These are phyloP conservation scores for Arenaria interpres DNA, from an alignment of 2,113 vertebrate species.

Conservation along the genomic window DNA sequence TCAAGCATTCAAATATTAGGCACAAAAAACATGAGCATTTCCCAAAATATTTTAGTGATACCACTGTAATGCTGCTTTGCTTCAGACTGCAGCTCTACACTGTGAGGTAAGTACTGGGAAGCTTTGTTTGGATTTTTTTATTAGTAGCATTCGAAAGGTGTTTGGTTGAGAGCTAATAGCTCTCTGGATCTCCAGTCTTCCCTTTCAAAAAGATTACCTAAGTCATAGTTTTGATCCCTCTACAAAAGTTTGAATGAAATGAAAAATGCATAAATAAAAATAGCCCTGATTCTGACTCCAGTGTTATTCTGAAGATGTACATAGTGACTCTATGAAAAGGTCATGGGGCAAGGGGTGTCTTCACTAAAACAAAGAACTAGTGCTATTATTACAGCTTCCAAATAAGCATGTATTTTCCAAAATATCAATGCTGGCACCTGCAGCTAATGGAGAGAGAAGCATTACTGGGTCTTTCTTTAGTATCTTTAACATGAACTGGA, in stretches of 20 bases:
- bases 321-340: neutral
- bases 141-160: neutral
- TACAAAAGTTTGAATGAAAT: neutral
- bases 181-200: neutral
- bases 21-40: neutral
- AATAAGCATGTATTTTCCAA: neutral
- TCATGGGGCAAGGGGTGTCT: rapidly evolving
- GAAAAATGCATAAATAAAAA: neutral
- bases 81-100: neutral
- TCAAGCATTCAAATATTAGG: neutral
- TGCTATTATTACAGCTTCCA: neutral
- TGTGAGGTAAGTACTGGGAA: neutral
- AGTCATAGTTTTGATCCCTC: neutral
- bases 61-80: neutral
- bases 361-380: neutral
- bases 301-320: neutral
- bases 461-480: neutral
- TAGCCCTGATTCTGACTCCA: neutral
- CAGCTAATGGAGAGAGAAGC: neutral
- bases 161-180: neutral
- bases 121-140: neutral
- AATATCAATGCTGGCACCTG: neutral
- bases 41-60: neutral
- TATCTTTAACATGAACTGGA: neutral
- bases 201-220: neutral